Base-by-base conservation (phyloP, 1,140 invertebrate genomes). In the Nebria ingens region DNA sequence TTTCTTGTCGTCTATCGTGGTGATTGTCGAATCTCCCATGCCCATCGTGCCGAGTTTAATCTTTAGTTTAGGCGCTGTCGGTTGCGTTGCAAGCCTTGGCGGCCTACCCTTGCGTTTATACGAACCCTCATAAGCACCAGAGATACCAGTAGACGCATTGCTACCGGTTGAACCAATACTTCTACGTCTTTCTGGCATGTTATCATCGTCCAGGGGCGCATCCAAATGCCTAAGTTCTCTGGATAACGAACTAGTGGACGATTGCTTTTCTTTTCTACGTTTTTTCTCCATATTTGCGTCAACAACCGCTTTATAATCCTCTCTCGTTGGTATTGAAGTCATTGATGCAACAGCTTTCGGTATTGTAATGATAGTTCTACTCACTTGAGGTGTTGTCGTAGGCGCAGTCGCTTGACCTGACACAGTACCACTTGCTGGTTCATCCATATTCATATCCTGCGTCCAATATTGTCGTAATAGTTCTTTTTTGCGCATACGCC, bases 401-500 rank as follows among this genome's bases (percentile, higher is more conserved):
- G 74, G 66, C 1, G 76, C 71, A 1, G 75, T 62, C 0, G 75
- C 64, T 22, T 64, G 70, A n/a, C 72, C 71, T n/a, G 72, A 63
- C 12, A 71, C 70, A n/a, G 69, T 63, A 6, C 72, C 66, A 57
- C 73, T 64, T 4, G 73, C 69, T 1, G 82, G 79, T 59, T 87
- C 85, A 60, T 86, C 86, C 78, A 86, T 87, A 58, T 90, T 88
- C 78, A 86, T 89, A 63, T 91, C 86, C 67, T 93, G 86, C 1
- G 85, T 87, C 70, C 87, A 90, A 66, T 93, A 93, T 64, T 89
- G 82, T 12, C 87, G 76, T 12, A 93, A 69, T 11, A 93, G 65
- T 68, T 93, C 90, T 64, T 93, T 93, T 71, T 93, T 93, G 2
- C 91, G 75, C 89, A 93, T 93, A 21, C 89, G 75, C 49, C 89